A percentile compares a stretch with the other conserved stretches of the same genome.
Evolutionary conservation across 37 sponge, comb jelly and placozoan species (phyloP).

Genomic region (Chondrilla cf. caribensis): DNA sequence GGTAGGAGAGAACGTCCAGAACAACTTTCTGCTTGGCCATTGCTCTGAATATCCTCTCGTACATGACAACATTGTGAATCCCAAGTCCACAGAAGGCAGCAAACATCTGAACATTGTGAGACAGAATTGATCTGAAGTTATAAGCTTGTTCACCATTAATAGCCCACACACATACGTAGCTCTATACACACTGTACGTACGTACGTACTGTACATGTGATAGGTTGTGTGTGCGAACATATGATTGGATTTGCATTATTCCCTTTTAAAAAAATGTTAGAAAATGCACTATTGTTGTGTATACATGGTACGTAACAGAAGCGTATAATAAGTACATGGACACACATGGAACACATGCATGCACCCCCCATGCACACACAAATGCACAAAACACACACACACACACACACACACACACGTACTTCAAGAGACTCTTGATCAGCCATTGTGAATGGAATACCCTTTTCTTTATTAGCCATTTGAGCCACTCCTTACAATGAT

Average conservation of each 20-base stretch:
- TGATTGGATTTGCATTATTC: too few relatives aligned
- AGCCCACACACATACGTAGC: too few relatives aligned
- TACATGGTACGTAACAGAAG: neutral
- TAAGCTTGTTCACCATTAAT: too few relatives aligned
- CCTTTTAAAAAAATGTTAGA: too few relatives aligned
- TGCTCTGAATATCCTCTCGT: conserved; percentile 68
- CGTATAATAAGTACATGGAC: neutral
- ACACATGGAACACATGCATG: neutral
- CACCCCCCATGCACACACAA: too few relatives aligned
- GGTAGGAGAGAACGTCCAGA: conserved; percentile 87
- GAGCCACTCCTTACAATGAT: conserved; percentile 80
- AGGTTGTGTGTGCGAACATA: too few relatives aligned
- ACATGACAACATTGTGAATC: conserved; percentile 86
- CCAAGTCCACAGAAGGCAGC: conserved; percentile 88
- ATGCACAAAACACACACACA: too few relatives aligned
- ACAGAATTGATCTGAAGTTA: too few relatives aligned
- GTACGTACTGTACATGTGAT: too few relatives aligned
- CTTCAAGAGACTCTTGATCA: conserved; percentile 75
- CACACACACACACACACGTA: neutral
- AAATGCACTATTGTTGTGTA: too few relatives aligned
- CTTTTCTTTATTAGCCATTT: conserved; percentile 76
- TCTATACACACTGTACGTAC: too few relatives aligned
- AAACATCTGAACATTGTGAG: conserved; percentile 75
- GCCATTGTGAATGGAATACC: conserved; percentile 56
- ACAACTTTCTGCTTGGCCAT: conserved; percentile 77